Percentiles rank a stretch among this genome's conserved stretches.
Conservation (phyloP, 2,888 invertebrate species). For the Erannis defoliaria region DNA sequence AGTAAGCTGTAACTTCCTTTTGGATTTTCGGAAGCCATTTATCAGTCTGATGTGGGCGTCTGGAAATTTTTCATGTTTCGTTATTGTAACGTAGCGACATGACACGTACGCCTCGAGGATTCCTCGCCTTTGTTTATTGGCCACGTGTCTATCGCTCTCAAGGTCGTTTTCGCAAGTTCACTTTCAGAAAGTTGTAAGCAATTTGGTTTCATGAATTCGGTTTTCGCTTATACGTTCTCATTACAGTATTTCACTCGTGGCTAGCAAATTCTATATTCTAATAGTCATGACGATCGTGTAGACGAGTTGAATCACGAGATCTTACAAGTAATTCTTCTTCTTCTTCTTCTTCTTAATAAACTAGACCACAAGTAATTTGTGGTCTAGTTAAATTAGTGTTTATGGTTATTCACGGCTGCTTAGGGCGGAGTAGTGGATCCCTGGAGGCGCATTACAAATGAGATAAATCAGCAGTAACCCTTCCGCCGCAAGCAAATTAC, state of each 20-base stretch:
- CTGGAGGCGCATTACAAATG: slow-evolving; percentile 70
- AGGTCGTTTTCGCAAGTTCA: slow-evolving; percentile 51
- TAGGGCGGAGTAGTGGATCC: slow-evolving; percentile 74
- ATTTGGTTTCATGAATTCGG: slow-evolving; percentile 18
- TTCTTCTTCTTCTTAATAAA: no score
- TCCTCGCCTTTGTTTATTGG: slow-evolving; percentile 71
- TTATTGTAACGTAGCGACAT: slow-evolving; percentile 81
- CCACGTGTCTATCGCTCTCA: slow-evolving; percentile 63
- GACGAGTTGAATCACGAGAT: slow-evolving; percentile 54
- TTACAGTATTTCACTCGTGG: slow-evolving; percentile 40
- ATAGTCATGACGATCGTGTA: slow-evolving; percentile 48
- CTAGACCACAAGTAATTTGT: slow-evolving; percentile 62
- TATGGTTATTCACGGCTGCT: slow-evolving; percentile 60
- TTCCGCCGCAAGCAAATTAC: slow-evolving; percentile 81
- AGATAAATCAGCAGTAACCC: slow-evolving; percentile 84
- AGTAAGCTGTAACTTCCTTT: slow-evolving; percentile 88
- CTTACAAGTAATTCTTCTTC: no score
- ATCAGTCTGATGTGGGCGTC: slow-evolving; percentile 87
- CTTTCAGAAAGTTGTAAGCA: slow-evolving; percentile 37
- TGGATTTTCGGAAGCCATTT: slow-evolving; percentile 88
- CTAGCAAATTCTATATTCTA: slow-evolving; percentile 42
- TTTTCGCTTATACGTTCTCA: slow-evolving; percentile 34
- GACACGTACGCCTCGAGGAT: slow-evolving; percentile 75
- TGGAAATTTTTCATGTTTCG: slow-evolving; percentile 87
- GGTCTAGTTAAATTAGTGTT: slow-evolving; percentile 72